phyloP scores from a whole-genome alignment of 2,888 invertebrate species.

The Drosophila heteroneura region DNA sequence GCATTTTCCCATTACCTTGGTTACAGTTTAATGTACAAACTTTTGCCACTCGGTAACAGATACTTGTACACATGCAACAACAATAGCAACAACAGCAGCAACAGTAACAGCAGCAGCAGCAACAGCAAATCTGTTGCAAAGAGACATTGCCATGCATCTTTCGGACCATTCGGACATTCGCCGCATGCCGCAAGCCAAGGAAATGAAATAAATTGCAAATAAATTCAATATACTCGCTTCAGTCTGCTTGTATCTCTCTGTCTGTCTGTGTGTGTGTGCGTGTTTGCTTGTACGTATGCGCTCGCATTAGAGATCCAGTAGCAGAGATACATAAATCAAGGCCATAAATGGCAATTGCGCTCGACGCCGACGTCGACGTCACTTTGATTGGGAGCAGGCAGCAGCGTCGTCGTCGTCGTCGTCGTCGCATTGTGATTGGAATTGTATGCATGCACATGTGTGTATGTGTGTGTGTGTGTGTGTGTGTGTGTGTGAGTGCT shows the following conservation, averaged over 20 bases:
- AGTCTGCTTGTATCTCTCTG: slow-evolving; percentile 7
- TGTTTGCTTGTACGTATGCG: slow-evolving; percentile 40
- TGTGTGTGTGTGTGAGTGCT: slow-evolving; percentile 7
- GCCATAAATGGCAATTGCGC: slow-evolving; percentile 79
- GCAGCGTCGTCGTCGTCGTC: slow-evolving; percentile 24
- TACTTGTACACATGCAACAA: slow-evolving; percentile 18
- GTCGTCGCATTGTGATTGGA: slow-evolving; percentile 50
- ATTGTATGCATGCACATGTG: slow-evolving; percentile 34
- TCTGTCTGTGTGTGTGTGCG: slow-evolving; percentile 23
- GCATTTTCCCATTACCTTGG: slow-evolving; percentile 52
- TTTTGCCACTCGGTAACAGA: slow-evolving; percentile 19
- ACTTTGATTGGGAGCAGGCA: slow-evolving; percentile 71
- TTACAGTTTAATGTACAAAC: slow-evolving; percentile 24
- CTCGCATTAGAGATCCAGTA: slow-evolving; percentile 78
- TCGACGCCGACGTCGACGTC: slow-evolving; percentile 55
- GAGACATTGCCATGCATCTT: slow-evolving; percentile 61
- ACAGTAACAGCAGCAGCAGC: slow-evolving; percentile 18
- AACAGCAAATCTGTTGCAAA: slow-evolving; percentile 42
- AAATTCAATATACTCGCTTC: slow-evolving; percentile 69
- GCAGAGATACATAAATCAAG: slow-evolving; percentile 77
- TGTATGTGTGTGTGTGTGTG: slow-evolving; percentile 6
- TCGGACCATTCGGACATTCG: slow-evolving; percentile 30
- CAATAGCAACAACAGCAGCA: slow-evolving; percentile 14
- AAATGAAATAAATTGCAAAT: slow-evolving; percentile 79
- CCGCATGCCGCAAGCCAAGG: slow-evolving; percentile 77